A percentile compares a stretch with the other conserved stretches of the same genome.
These are phyloP conservation scores for Unio delphinus DNA, from an alignment of 2,888 invertebrate species.

Conservation along the genomic window DNA sequence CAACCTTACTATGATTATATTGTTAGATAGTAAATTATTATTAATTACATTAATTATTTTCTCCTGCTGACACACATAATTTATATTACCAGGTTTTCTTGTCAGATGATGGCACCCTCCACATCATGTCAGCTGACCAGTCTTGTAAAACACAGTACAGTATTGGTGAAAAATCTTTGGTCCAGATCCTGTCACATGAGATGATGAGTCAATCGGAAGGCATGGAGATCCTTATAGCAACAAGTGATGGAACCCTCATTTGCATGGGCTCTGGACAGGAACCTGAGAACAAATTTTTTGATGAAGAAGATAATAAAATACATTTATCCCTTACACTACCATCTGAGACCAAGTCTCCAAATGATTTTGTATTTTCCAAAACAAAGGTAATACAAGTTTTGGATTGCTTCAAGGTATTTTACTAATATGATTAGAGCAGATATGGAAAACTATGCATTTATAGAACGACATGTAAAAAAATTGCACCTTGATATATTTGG, in stretches of 20 bases:
- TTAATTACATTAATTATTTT: not conserved
- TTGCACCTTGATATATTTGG: too few relatives aligned
- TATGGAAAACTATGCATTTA: not conserved
- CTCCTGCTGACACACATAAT: not conserved
- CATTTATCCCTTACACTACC: slow-evolving; percentile 24
- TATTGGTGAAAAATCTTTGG: slow-evolving; percentile 63
- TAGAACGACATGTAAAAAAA: too few relatives aligned
- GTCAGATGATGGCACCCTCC: slow-evolving; percentile 60
- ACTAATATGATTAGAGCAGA: not conserved
- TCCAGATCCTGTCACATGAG: slow-evolving; percentile 62
- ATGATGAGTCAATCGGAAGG: slow-evolving; percentile 56
- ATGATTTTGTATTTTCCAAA: slow-evolving; percentile 49
- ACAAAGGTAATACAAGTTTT: slow-evolving; percentile 37
- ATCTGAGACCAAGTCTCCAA: slow-evolving; percentile 43
- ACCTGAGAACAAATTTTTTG: slow-evolving; percentile 12
- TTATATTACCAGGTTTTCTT: slow-evolving; percentile 45
- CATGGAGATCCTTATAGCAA: slow-evolving; percentile 61
- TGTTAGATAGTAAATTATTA: not conserved
- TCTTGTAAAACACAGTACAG: slow-evolving; percentile 56
- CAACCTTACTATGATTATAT: too few relatives aligned
- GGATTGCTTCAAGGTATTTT: not conserved
- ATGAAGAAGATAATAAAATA: slow-evolving; percentile 17
- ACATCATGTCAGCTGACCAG: slow-evolving; percentile 59
- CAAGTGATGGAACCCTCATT: slow-evolving; percentile 65
- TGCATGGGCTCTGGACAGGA: slow-evolving; percentile 57